These are phyloP conservation scores for Trichogramma dendrolimi DNA, from an alignment of 2,888 invertebrate species.

Conservation along the genomic window DNA sequence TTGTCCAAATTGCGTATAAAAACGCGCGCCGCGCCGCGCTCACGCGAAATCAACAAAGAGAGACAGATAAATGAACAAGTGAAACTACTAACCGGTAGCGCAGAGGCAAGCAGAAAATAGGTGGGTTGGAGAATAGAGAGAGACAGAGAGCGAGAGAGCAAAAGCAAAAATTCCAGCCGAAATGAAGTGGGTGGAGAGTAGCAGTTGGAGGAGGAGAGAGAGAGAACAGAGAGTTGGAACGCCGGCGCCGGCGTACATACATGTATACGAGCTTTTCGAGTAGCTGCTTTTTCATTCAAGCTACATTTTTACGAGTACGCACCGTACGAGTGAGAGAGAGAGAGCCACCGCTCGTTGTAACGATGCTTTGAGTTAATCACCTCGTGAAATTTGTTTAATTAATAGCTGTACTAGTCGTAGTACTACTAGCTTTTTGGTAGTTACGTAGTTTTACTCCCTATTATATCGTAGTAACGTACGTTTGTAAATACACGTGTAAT, in stretches of 20 bases:
- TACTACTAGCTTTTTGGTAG: too few species aligned
- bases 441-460: too few species aligned
- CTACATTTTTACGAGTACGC: not conserved
- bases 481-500: too few species aligned
- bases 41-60: not conserved
- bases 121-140: too few species aligned
- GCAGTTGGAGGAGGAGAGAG: not conserved
- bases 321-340: not conserved
- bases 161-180: too few species aligned
- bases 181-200: not conserved
- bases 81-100: too few species aligned
- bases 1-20: conserved; percentile 4
- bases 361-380: not conserved
- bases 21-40: not conserved
- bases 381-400: conserved; percentile 12
- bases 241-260: not conserved
- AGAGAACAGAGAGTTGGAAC: conserved; percentile 4
- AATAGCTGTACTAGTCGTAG: not conserved
- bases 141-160: too few species aligned
- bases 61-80: conserved; percentile 3
- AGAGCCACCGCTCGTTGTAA: not conserved
- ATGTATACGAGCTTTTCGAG: conserved; percentile 5
- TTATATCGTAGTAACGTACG: too few species aligned
- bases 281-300: not conserved
- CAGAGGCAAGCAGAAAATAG: too few species aligned